phyloP scores from a whole-genome alignment of 2,113 vertebrate genomes.

The Gnathonemus echidnorhynchus region DNA sequence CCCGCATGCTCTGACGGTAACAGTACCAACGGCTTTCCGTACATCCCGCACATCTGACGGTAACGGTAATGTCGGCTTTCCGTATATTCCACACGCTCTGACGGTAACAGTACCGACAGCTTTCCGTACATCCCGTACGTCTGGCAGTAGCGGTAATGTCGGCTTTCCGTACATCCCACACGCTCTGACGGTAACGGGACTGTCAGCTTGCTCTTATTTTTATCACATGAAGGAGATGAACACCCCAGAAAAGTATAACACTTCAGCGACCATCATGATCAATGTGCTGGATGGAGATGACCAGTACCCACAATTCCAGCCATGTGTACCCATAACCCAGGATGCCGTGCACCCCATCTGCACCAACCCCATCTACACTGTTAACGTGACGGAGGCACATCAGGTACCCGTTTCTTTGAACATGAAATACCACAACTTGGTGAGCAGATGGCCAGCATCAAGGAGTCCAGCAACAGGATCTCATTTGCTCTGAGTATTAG shows the following conservation, averaged over 20 bases:
- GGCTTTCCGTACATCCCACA: not conserved
- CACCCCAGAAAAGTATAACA: conserved; percentile 51
- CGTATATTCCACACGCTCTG: not conserved
- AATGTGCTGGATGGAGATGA: conserved; percentile 59
- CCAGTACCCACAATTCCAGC: conserved; percentile 65
- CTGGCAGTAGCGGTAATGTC: not conserved
- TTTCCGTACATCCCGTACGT: not conserved
- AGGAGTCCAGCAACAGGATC: not conserved
- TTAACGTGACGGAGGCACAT: conserved; percentile 58
- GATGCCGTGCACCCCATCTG: conserved; percentile 47
- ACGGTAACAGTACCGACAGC: not conserved
- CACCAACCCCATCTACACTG: conserved; percentile 56
- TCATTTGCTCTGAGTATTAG: not conserved
- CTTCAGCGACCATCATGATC: conserved; percentile 45
- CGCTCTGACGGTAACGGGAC: not conserved
- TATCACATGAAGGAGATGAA: conserved; percentile 54
- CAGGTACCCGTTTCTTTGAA: conserved; percentile 44
- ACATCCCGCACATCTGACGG: not conserved
- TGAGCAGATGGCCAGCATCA: not conserved
- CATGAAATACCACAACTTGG: not conserved
- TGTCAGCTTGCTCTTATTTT: not conserved
- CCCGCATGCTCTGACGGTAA: not conserved
- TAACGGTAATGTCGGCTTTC: not conserved
- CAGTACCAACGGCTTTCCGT: not conserved
- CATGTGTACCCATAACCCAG: conserved; percentile 50